Percentiles rank a stretch among this genome's conserved stretches.
Conservation (phyloP, 2,888 invertebrate species). For the Dichetophora obliterata region DNA sequence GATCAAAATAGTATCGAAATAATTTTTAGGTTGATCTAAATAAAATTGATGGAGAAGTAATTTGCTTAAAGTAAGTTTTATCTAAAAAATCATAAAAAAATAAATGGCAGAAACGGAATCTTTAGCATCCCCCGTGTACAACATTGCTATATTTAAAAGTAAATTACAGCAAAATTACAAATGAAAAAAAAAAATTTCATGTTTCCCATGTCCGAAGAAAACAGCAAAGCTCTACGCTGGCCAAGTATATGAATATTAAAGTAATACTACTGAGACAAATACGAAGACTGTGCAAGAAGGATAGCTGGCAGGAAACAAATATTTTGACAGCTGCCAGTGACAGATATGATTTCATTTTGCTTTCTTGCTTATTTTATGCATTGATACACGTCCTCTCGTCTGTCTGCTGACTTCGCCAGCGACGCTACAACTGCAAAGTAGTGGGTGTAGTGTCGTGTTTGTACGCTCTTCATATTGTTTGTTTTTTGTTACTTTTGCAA, state of each 20-base stretch:
- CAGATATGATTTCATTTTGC: constrained; percentile 52
- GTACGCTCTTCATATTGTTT: background rate
- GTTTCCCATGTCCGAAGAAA: background rate
- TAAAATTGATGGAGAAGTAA: too few species aligned
- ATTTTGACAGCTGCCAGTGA: constrained; percentile 75
- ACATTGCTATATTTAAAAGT: too few species aligned
- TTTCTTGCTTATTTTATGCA: constrained; percentile 4
- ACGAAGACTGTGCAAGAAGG: constrained; percentile 4
- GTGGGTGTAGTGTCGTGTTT: background rate
- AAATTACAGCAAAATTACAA: too few species aligned
- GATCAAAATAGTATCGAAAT: too few species aligned
- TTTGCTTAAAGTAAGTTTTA: too few species aligned
- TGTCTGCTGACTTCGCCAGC: background rate
- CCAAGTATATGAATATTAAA: constrained; percentile 11
- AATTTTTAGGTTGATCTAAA: too few species aligned
- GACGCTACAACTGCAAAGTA: background rate
- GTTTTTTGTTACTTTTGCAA: constrained; percentile 14
- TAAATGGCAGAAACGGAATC: too few species aligned
- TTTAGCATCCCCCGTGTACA: too few species aligned
- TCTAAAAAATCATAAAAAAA: too few species aligned
- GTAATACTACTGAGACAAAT: background rate
- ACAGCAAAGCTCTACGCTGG: background rate
- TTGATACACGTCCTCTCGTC: too few species aligned
- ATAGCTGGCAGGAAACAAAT: constrained; percentile 59
- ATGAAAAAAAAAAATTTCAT: background rate